A percentile compares a stretch with the other conserved stretches of the same genome.
phyloP scores from a whole-genome alignment of 1,140 invertebrate species.

The Ephestia elutella region DNA sequence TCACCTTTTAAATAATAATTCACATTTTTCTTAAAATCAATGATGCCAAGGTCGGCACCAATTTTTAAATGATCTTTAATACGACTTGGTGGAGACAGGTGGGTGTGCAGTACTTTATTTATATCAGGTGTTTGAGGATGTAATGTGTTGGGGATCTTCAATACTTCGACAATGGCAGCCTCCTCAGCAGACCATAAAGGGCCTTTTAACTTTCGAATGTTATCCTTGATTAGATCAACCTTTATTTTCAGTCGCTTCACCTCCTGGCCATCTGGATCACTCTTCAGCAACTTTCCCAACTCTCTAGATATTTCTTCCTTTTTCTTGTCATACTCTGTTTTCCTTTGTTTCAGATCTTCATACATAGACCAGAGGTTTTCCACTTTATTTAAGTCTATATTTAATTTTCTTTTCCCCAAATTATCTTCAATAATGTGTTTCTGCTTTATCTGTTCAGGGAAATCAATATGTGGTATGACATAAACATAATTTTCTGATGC shows the following conservation, averaged over 20 bases:
- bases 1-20: slow-evolving; percentile 78
- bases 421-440: slow-evolving; percentile 55
- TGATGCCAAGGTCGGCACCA: slow-evolving; percentile 35
- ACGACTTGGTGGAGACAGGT: slow-evolving; percentile 45
- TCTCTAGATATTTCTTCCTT: slow-evolving; percentile 48
- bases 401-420: slow-evolving; percentile 34
- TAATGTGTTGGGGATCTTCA: slow-evolving; percentile 80
- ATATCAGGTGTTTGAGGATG: slow-evolving; percentile 76
- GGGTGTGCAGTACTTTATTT: slow-evolving; percentile 64
- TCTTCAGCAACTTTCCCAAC: slow-evolving; percentile 47
- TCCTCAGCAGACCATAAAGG: slow-evolving; percentile 78
- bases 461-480: slow-evolving; percentile 78
- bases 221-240: slow-evolving; percentile 74
- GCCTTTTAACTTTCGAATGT: slow-evolving; percentile 75
- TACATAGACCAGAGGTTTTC: slow-evolving; percentile 54
- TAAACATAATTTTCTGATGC: slow-evolving; percentile 76
- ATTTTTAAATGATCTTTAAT: slow-evolving; percentile 76
- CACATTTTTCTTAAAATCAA: slow-evolving; percentile 73
- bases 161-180: slow-evolving; percentile 70
- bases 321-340: slow-evolving; percentile 59
- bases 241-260: slow-evolving; percentile 73
- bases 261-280: slow-evolving; percentile 51
- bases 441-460: slow-evolving; percentile 71
- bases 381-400: slow-evolving; percentile 44
- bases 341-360: slow-evolving; percentile 56